Percentiles rank a stretch among this genome's conserved stretches.
phyloP scores from a whole-genome alignment of 1,140 invertebrate genomes.

The Atopsyche davidsoni region DNA sequence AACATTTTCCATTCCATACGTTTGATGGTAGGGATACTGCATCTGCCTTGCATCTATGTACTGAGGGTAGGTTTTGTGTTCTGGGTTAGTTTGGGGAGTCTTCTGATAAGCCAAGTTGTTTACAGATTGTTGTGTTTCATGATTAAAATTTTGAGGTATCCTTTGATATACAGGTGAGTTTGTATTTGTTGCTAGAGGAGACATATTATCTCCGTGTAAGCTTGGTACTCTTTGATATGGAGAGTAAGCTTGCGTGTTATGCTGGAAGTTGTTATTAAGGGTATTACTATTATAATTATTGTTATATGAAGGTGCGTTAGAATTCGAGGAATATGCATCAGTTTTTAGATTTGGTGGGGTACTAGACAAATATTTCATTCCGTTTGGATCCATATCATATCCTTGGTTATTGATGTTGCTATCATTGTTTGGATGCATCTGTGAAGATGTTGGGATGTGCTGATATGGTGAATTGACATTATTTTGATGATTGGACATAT shows the following conservation, averaged over 20 bases:
- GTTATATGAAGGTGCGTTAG: slow-evolving; percentile 15
- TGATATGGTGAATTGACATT: slow-evolving; percentile 38
- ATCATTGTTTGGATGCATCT: slow-evolving; percentile 38
- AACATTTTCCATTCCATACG: slow-evolving; percentile 13
- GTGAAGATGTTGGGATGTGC: slow-evolving; percentile 44
- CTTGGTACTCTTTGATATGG: slow-evolving; percentile 36
- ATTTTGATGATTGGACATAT: slow-evolving; percentile 7
- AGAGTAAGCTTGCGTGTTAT: slow-evolving; percentile 28
- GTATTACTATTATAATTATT: slow-evolving; percentile 12
- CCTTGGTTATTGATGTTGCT: slow-evolving; percentile 11
- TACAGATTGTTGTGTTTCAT: slow-evolving; percentile 5
- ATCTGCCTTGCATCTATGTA: slow-evolving; percentile 25
- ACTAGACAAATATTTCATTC: slow-evolving; percentile 20
- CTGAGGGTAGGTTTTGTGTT: slow-evolving; percentile 25
- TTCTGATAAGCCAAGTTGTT: slow-evolving; percentile 23
- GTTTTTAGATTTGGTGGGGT: slow-evolving; percentile 9
- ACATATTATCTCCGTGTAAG: slow-evolving; percentile 19
- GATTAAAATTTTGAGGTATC: slow-evolving; percentile 21
- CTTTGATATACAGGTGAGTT: slow-evolving; percentile 21
- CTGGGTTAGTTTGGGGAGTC: slow-evolving; percentile 11
- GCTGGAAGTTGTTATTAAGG: slow-evolving; percentile 13
- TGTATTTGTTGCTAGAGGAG: slow-evolving; percentile 11
- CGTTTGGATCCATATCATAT: slow-evolving; percentile 20
- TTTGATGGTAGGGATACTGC: slow-evolving; percentile 25
- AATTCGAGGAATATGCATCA: slow-evolving; percentile 15